Evolutionary conservation across 2,113 vertebrate genomes (phyloP).

Genomic region (Odocoileus hemionus): DNA sequence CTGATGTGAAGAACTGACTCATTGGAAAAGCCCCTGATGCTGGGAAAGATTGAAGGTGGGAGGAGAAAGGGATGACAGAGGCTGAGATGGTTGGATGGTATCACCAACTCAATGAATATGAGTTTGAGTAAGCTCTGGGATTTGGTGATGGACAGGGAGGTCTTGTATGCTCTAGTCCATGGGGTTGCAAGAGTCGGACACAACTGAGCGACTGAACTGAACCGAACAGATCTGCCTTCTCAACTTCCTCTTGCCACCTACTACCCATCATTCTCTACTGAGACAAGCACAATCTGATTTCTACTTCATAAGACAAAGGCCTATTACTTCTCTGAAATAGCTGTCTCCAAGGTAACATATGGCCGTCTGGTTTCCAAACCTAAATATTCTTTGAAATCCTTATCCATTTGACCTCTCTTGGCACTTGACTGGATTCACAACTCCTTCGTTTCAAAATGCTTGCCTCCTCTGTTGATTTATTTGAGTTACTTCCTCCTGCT

Average conservation of each 20-base stretch:
- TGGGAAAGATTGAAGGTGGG: not conserved
- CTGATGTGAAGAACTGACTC: not conserved
- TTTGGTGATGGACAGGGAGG: not conserved
- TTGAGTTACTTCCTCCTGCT: not conserved
- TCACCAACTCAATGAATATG: not conserved
- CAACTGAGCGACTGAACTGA: not conserved
- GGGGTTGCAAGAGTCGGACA: not conserved
- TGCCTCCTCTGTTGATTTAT: not conserved
- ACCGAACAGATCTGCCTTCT: not conserved
- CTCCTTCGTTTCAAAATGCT: constrained; percentile 17
- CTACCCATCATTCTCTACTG: not conserved
- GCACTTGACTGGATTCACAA: not conserved
- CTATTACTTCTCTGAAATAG: not conserved
- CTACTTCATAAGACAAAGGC: not conserved
- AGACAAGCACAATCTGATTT: not conserved
- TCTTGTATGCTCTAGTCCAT: not conserved
- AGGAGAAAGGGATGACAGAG: not conserved
- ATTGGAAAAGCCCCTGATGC: not conserved
- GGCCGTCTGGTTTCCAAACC: constrained; percentile 5
- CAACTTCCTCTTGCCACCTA: not conserved
- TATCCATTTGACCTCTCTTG: not conserved
- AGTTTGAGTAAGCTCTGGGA: not conserved
- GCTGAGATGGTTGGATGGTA: not conserved
- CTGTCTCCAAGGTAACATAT: constrained; percentile 41
- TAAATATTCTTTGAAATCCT: constrained; percentile 33